Conservation (phyloP, 2,888 invertebrate genomes). For the Agonopterix subpropinquella region DNA sequence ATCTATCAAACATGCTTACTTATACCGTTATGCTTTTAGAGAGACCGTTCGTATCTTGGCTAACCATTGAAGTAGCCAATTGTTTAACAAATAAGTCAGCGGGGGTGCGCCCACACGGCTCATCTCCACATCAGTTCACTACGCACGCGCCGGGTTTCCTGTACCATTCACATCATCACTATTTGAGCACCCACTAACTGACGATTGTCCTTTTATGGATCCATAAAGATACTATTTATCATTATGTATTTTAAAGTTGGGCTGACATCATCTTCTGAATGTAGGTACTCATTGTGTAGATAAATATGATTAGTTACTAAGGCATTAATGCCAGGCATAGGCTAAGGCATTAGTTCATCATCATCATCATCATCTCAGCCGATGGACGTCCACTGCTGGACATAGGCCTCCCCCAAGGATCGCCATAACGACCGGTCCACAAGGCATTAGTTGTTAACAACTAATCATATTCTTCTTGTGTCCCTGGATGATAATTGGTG, state of each 20-base stretch:
- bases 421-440: too few species aligned
- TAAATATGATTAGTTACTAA: too few species aligned
- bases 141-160: constrained; percentile 66
- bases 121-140: constrained; percentile 63
- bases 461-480: too few species aligned
- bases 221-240: constrained; percentile 25
- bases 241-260: constrained; percentile 24
- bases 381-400: too few species aligned
- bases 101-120: constrained; percentile 68
- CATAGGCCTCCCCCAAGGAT: too few species aligned
- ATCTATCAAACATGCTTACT: too few species aligned
- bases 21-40: background rate
- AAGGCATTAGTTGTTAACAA: too few species aligned
- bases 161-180: constrained; percentile 51
- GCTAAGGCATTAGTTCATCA: too few species aligned
- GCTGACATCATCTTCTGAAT: constrained; percentile 31
- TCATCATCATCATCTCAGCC: too few species aligned
- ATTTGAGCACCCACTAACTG: constrained; percentile 46
- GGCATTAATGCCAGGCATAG: too few species aligned
- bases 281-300: too few species aligned
- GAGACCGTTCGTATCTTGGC: constrained; percentile 10
- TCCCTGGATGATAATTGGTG: too few species aligned
- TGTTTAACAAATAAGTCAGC: constrained; percentile 48
- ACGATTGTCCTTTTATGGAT: constrained; percentile 34
- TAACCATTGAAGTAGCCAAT: constrained; percentile 35